Evolutionary conservation across 2,113 vertebrate species (phyloP), one percentile per base, ranked within the genome.

Genomic region (Corythaixoides concolor): DNA sequence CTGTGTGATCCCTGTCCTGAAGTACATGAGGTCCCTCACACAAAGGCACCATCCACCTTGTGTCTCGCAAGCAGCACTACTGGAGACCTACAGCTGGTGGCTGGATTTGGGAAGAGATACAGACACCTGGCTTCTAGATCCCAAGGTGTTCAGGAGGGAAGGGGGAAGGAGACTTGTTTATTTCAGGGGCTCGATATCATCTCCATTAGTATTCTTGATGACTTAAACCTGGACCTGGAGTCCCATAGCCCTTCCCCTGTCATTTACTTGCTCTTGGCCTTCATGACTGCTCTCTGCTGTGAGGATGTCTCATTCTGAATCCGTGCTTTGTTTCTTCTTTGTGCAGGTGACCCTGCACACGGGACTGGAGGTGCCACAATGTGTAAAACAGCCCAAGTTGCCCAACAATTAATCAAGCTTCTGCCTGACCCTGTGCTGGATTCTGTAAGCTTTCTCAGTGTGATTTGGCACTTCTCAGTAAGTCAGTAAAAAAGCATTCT

Each of bases 311-410:
- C n/a, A 2, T 84, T 90, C 69, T 87, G 45, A 79, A 76, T 56
- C 24, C 9, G 1, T 35, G 14, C 41, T 43, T 80, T 85, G 27
- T 74, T 67, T 96, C 69, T 96, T 96, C 94, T 95, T 90, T 66
- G 76, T 92, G 15, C 96, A 99, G 99, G 99, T 99, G 96, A 99
- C 99, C 58, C 95, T 99, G 95, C 98, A 99, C 81, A 99, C 99
- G 2, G 99, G 99, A 93, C 95, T 99, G 97, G 99, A 99, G 92
- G 98, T 99, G 91, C 99, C 99, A 82, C 99, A 99, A 87, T 98
- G 93, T 89, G 95, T 98, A 78, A 98, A 98, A 81, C 97, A 97
- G 85, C 93, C 97, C 78, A 98, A 98, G 95, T 32, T 97, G 68
- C 94, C 98, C 43, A 97, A 91, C 96, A 98, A 98, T 94, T 98